These are phyloP conservation scores for Malurus melanocephalus DNA, from an alignment of 2,113 vertebrate species.

Conservation along the genomic window DNA sequence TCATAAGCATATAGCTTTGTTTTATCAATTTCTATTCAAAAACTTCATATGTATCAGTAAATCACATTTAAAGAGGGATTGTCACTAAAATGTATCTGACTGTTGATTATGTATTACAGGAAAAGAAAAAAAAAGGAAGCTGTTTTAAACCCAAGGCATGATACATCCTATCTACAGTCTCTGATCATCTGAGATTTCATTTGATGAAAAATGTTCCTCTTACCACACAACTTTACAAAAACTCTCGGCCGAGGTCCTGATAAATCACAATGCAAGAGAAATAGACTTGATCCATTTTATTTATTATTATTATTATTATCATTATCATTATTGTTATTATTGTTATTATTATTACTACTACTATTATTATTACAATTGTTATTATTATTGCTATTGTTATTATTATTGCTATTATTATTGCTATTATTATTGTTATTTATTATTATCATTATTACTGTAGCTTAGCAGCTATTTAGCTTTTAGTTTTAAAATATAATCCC, in stretches of 20 bases:
- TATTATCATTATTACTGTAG: neutral
- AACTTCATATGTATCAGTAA: neutral
- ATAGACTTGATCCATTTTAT: neutral
- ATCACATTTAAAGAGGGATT: neutral
- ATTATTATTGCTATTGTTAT: no score
- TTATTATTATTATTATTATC: neutral
- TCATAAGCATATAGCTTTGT: neutral
- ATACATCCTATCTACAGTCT: neutral
- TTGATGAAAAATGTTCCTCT: neutral
- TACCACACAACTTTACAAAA: neutral
- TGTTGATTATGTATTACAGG: neutral
- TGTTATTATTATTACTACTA: neutral
- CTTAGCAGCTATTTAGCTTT: neutral
- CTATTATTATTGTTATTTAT: neutral
- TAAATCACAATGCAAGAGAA: neutral
- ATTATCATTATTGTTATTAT: neutral
- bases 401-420: no score
- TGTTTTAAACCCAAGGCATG: neutral
- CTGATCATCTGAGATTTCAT: neutral
- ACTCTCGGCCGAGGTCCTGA: neutral
- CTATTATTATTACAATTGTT: no score
- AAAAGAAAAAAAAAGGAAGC: neutral
- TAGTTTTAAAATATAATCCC: neutral
- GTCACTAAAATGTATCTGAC: neutral
- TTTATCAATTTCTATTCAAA: neutral